phyloP scores from a whole-genome alignment of 2,888 invertebrate genomes.

The Phania funesta region DNA sequence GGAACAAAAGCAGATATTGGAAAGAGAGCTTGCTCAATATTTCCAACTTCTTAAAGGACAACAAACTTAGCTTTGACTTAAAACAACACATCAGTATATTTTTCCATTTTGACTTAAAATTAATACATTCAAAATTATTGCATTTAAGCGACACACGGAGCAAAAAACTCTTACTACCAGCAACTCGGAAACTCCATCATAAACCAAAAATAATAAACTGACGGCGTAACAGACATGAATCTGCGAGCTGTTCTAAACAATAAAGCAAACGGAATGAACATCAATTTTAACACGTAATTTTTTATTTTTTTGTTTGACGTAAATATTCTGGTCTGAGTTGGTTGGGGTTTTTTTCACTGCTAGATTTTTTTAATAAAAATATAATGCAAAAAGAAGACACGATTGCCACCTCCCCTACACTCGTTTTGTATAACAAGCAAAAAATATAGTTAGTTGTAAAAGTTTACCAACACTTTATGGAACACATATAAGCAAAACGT shows the following conservation, averaged over 20 bases:
- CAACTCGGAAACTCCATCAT: background rate
- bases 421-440: background rate
- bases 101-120: no score
- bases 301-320: background rate
- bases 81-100: no score
- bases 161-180: background rate
- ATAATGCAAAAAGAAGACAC: background rate
- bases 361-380: background rate
- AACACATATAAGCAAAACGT: no score
- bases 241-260: background rate
- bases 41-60: no score
- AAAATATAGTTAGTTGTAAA: background rate
- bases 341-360: background rate
- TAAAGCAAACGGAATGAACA: background rate
- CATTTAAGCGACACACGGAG: background rate
- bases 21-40: no score
- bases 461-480: background rate
- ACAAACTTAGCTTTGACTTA: no score
- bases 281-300: slow-evolving; percentile 6
- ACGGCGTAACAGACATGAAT: slow-evolving; percentile 7
- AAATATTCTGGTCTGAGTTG: slow-evolving; percentile 6
- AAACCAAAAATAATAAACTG: slow-evolving; percentile 14
- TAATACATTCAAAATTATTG: background rate
- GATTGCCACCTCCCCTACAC: slow-evolving; percentile 19
- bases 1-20: no score